Evolutionary conservation across 2,113 vertebrate genomes (phyloP).

Genomic region (Labrus mixtus): DNA sequence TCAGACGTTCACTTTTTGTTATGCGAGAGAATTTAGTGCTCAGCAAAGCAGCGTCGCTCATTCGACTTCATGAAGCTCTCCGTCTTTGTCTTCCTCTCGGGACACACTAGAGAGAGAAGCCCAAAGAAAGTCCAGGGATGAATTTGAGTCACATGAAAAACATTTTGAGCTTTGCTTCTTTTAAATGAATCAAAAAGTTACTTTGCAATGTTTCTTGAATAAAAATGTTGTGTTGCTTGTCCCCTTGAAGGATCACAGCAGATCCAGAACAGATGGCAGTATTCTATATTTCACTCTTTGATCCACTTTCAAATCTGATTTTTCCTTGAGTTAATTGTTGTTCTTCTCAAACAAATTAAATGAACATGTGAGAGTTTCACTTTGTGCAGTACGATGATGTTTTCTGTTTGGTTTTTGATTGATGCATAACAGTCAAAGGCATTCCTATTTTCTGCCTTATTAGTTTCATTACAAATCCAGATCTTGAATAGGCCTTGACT

Average conservation of each 20-base stretch:
- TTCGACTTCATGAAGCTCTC: slow-evolving; percentile 75
- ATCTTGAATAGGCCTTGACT: too few relatives aligned
- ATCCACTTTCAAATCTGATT: neutral
- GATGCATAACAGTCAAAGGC: too few relatives aligned
- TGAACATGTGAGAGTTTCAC: too few relatives aligned
- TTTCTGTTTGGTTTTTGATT: too few relatives aligned
- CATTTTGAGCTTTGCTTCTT: slow-evolving; percentile 11
- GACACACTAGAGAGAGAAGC: neutral
- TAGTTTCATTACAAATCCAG: too few relatives aligned
- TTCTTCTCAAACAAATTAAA: too few relatives aligned
- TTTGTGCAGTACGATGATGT: too few relatives aligned
- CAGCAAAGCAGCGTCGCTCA: slow-evolving; percentile 69
- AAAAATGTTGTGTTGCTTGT: neutral
- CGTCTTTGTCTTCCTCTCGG: slow-evolving; percentile 15
- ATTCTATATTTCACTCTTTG: neutral
- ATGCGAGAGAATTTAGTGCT: slow-evolving; percentile 81
- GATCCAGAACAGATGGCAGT: neutral
- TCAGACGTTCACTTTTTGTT: slow-evolving; percentile 82
- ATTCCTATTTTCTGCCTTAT: too few relatives aligned
- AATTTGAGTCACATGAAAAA: neutral
- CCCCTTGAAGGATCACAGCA: too few relatives aligned
- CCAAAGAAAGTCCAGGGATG: neutral
- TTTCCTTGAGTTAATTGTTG: too few relatives aligned
- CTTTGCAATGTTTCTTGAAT: neutral
- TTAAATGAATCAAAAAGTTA: neutral